These are phyloP conservation scores for Hypotaenidia philippensis DNA, from an alignment of 2,797 vertebrate species.

Conservation along the genomic window DNA sequence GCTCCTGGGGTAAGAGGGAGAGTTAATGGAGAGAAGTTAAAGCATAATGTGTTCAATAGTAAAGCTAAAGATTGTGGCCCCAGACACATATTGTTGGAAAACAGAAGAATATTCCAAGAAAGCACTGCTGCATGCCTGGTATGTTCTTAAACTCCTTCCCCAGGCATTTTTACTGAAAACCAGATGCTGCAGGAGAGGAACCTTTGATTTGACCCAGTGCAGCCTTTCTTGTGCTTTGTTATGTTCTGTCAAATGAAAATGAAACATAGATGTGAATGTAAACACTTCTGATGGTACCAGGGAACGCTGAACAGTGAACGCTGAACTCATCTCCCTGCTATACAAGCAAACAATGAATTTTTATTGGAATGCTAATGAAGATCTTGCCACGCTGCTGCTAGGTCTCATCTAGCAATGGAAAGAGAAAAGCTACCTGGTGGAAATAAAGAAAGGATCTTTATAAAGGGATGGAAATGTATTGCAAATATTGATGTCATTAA, in stretches of 20 bases:
- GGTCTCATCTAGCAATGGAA: conserved; percentile 10
- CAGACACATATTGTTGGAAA: background rate
- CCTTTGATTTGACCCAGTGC: conserved; percentile 4
- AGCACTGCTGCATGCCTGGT: background rate
- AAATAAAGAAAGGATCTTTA: conserved; percentile 8
- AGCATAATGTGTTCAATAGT: conserved; percentile 37
- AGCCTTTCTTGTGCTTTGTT: background rate
- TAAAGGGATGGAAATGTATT: background rate
- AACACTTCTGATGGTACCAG: conserved; percentile 27
- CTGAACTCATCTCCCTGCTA: conserved; percentile 9
- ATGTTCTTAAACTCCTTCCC: background rate
- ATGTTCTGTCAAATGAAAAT: conserved; percentile 21
- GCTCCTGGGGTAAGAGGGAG: background rate
- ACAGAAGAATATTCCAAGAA: background rate
- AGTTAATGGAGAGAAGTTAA: conserved; percentile 55
- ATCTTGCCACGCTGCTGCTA: conserved; percentile 18
- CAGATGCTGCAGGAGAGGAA: background rate
- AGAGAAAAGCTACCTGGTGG: conserved; percentile 5
- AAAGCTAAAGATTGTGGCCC: conserved; percentile 19
- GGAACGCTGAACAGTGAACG: background rate
- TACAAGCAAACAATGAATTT: conserved; percentile 34
- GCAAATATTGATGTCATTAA: conserved; percentile 42
- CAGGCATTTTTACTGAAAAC: background rate
- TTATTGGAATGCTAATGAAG: conserved; percentile 64
- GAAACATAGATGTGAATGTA: background rate